A percentile compares a stretch with the other conserved stretches of the same genome.
Evolutionary conservation across 1,140 invertebrate species (phyloP).

Genomic region (Brachionus koreanus): DNA sequence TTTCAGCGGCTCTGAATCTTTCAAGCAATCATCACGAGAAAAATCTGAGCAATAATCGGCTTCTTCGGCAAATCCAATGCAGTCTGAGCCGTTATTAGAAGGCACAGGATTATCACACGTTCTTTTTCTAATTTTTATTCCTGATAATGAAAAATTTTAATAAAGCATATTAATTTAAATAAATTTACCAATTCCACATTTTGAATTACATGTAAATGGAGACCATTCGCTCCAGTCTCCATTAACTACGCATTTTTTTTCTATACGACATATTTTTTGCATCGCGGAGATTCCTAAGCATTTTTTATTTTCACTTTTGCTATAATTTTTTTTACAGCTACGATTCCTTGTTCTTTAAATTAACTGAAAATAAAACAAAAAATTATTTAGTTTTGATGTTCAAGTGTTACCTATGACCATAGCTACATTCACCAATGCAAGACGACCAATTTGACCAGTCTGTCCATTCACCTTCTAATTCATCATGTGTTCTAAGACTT

Average conservation of each 20-base stretch:
- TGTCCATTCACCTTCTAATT: not conserved
- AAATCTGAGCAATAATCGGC: not conserved
- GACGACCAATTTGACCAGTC: not conserved
- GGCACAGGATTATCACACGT: not conserved
- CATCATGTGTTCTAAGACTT: not conserved
- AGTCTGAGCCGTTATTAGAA: not conserved
- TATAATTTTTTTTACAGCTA: not conserved
- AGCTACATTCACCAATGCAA: not conserved
- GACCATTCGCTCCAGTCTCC: slow-evolving; percentile 28
- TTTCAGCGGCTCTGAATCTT: not conserved
- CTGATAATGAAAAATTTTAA: not conserved
- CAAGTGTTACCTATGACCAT: not conserved
- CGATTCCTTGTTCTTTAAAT: not conserved
- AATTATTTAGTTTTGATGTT: not conserved
- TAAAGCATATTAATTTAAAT: not conserved
- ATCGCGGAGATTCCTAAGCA: not conserved
- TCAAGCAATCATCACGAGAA: not conserved
- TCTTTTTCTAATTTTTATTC: not conserved
- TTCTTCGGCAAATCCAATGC: not conserved
- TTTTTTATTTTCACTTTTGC: not conserved
- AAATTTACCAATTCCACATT: slow-evolving; percentile 28
- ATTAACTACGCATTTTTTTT: not conserved
- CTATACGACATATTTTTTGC: not conserved
- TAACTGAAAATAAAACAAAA: not conserved
- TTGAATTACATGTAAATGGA: not conserved